These are phyloP conservation scores for Ennomos fuscantarius DNA, from an alignment of 2,888 invertebrate species.

Conservation along the genomic window DNA sequence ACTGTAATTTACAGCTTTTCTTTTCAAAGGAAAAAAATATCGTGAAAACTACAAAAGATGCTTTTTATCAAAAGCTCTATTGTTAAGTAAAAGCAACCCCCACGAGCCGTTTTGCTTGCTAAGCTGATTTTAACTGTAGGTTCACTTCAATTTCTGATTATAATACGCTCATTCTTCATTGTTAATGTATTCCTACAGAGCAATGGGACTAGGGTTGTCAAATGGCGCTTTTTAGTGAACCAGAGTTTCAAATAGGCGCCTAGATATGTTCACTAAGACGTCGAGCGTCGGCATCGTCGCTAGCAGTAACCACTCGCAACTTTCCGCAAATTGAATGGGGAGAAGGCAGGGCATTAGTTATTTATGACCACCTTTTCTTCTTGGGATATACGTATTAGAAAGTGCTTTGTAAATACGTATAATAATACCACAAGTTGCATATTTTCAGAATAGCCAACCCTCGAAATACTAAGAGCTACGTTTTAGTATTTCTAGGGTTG, in stretches of 20 bases:
- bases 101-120: constrained; percentile 43
- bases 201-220: constrained; percentile 43
- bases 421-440: too few relatives aligned
- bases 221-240: constrained; percentile 7
- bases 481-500: too few relatives aligned
- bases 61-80: constrained; percentile 49
- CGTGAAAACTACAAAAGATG: constrained; percentile 47
- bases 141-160: constrained; percentile 49
- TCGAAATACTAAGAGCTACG: too few relatives aligned
- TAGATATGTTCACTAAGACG: constrained; percentile 10
- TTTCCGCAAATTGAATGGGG: constrained; percentile 20
- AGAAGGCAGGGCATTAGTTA: constrained; percentile 21
- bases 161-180: constrained; percentile 41
- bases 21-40: constrained; percentile 32
- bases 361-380: constrained; percentile 13
- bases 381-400: too few relatives aligned
- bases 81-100: constrained; percentile 43
- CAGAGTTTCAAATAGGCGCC: background rate
- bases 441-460: too few relatives aligned
- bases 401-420: too few relatives aligned
- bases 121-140: constrained; percentile 47
- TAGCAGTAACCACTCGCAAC: background rate
- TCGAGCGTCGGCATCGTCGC: background rate
- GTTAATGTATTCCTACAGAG: constrained; percentile 42
- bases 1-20: constrained; percentile 24